Percentiles rank a stretch among this genome's conserved stretches.
phyloP scores from a whole-genome alignment of 1,140 invertebrate species.

The Drosophila murphyi region DNA sequence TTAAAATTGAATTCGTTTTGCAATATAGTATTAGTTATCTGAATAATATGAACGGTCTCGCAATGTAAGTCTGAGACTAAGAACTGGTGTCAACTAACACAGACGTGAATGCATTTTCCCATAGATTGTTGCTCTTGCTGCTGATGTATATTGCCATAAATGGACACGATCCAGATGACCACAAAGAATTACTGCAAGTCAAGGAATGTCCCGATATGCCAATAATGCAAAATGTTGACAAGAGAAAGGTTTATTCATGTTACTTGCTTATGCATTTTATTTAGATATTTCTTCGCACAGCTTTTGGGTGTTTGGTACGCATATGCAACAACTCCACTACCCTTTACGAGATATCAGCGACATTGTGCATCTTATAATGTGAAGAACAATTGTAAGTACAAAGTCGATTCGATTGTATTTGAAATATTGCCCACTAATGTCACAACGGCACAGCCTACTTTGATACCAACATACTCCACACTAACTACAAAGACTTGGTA shows the following conservation, averaged over 20 bases:
- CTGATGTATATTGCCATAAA: not conserved
- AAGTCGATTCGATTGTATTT: not conserved
- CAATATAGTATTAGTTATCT: not conserved
- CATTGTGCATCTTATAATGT: constrained; percentile 59
- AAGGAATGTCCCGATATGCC: constrained; percentile 25
- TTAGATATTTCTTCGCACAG: constrained; percentile 15
- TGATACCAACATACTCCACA: constrained; percentile 39
- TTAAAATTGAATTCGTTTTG: no score
- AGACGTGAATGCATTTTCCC: no score
- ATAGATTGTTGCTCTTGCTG: not conserved
- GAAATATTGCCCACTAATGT: not conserved
- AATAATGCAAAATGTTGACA: constrained; percentile 19
- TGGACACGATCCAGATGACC: not conserved
- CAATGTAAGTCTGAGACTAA: not conserved
- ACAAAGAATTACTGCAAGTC: not conserved
- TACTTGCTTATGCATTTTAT: not conserved
- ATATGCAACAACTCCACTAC: constrained; percentile 54
- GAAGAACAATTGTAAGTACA: constrained; percentile 45
- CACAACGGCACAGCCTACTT: constrained; percentile 26
- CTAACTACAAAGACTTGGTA: constrained; percentile 20
- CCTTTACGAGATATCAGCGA: constrained; percentile 10
- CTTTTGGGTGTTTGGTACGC: constrained; percentile 60
- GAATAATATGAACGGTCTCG: not conserved
- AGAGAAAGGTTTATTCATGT: constrained; percentile 10
- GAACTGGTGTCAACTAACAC: no score